These are phyloP conservation scores for Ammospiza nelsoni DNA, from an alignment of 2,113 vertebrate genomes.

Conservation along the genomic window DNA sequence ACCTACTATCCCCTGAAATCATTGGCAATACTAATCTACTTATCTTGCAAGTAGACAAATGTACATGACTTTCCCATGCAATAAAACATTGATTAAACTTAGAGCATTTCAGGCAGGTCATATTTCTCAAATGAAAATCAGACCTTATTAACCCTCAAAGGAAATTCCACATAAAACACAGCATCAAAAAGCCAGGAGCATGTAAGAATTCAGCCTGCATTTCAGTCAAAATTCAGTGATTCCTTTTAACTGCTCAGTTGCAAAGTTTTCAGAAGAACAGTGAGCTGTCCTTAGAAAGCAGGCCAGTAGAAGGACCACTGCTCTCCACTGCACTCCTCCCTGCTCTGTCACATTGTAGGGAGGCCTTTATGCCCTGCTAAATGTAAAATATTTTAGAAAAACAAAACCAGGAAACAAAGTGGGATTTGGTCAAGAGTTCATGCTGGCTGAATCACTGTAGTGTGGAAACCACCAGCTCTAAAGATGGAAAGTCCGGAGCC, in stretches of 20 bases:
- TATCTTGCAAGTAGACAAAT: background rate
- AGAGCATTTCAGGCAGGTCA: background rate
- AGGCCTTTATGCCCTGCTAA: background rate
- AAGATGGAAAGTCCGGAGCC: background rate
- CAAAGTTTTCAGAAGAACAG: background rate
- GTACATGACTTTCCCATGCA: background rate
- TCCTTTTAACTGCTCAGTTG: background rate
- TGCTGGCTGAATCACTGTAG: slow-evolving; percentile 38
- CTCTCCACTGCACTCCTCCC: background rate
- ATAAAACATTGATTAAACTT: background rate
- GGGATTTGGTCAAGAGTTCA: slow-evolving; percentile 51
- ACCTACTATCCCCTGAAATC: background rate
- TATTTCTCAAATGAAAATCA: slow-evolving; percentile 11
- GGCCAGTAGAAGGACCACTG: background rate
- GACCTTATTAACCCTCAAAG: background rate
- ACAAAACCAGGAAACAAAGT: slow-evolving; percentile 44
- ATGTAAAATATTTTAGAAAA: slow-evolving; percentile 47
- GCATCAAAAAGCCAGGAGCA: background rate
- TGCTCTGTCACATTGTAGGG: background rate
- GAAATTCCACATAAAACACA: background rate
- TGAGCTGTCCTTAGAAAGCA: background rate
- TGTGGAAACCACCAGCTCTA: slow-evolving; percentile 50
- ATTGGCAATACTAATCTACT: background rate
- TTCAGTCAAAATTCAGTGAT: background rate
- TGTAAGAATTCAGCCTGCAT: background rate